Conservation (phyloP, 2,888 invertebrate genomes). For the Melanophora roralis region DNA sequence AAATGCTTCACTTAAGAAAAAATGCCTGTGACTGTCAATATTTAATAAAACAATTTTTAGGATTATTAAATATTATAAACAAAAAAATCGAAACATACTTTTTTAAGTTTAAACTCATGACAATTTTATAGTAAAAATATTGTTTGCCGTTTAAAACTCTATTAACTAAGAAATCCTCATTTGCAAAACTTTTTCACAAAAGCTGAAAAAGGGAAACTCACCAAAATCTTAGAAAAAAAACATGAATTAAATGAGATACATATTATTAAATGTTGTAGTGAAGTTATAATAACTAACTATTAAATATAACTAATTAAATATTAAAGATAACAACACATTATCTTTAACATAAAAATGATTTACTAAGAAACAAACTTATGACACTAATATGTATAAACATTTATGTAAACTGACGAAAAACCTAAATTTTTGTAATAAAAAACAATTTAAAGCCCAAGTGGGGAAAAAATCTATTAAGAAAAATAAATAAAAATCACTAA, state of each 20-base stretch:
- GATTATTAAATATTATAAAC: constrained; percentile 33
- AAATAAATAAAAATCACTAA: too few relatives aligned
- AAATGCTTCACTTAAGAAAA: constrained; percentile 69
- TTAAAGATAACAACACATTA: constrained; percentile 30
- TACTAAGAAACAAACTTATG: too few relatives aligned
- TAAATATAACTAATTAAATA: constrained; percentile 48
- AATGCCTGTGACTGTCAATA: constrained; percentile 75
- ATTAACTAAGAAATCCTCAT: constrained; percentile 21
- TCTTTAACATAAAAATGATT: not conserved
- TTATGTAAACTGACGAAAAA: too few relatives aligned
- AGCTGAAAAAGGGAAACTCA: constrained; percentile 12
- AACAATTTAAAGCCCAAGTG: too few relatives aligned
- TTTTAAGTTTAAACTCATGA: constrained; percentile 44
- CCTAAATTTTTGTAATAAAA: too few relatives aligned
- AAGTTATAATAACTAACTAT: constrained; percentile 54
- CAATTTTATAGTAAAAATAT: constrained; percentile 42
- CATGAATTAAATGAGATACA: constrained; percentile 57
- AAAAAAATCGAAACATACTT: constrained; percentile 38
- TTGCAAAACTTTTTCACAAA: constrained; percentile 60
- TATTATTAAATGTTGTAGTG: constrained; percentile 63
- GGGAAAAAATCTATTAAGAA: too few relatives aligned
- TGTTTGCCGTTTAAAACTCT: not conserved
- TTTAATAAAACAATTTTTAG: constrained; percentile 64
- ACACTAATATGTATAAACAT: too few relatives aligned
- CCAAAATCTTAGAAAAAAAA: constrained; percentile 44